Conservation (phyloP, 2,797 vertebrate genomes). For the Megalops cyprinoides region DNA sequence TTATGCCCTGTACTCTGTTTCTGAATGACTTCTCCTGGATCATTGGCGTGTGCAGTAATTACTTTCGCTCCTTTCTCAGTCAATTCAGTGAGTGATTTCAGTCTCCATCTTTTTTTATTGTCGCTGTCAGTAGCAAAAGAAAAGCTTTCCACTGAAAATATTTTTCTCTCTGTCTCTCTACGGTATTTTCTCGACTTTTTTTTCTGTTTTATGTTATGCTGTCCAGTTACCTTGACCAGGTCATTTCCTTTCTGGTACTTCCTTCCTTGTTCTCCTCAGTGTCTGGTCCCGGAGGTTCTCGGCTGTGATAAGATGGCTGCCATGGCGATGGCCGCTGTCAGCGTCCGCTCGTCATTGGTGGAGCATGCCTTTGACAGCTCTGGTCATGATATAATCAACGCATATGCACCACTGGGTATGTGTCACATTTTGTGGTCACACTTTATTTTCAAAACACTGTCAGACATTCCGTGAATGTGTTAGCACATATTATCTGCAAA, state of each 20-base stretch:
- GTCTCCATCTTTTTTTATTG: background rate
- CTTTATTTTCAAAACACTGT: no score
- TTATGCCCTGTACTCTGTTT: background rate
- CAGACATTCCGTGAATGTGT: no score
- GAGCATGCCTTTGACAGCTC: background rate
- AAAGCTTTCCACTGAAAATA: no score
- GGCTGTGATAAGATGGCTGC: no score
- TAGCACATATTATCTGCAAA: no score
- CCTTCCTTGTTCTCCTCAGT: background rate
- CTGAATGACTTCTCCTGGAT: slow-evolving; percentile 1
- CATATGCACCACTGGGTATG: no score
- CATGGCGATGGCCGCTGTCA: no score
- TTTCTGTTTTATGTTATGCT: background rate
- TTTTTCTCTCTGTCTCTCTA: no score
- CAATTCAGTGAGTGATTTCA: background rate
- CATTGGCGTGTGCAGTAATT: background rate
- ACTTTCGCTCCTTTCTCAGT: background rate
- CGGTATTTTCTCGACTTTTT: no score
- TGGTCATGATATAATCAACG: background rate
- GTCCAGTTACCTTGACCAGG: background rate
- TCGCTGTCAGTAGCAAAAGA: background rate
- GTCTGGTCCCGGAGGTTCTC: background rate
- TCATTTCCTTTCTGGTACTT: background rate
- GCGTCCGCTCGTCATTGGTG: background rate
- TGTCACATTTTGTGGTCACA: background rate